A percentile compares a stretch with the other conserved stretches of the same genome.
Conservation (phyloP, 2,888 invertebrate genomes). For the Cephus pulcher region DNA sequence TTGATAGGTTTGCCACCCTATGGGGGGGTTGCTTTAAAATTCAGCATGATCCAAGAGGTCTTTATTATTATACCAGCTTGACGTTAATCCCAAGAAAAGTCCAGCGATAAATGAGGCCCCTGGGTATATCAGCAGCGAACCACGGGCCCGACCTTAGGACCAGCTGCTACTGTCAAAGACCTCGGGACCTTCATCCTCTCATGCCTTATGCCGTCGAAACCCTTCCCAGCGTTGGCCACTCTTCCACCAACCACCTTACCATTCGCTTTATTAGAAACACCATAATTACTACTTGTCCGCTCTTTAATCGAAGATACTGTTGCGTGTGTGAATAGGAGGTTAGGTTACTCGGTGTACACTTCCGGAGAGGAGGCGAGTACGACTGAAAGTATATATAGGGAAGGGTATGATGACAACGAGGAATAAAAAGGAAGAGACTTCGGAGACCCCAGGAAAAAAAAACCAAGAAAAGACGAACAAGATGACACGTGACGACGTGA, state of each 20-base stretch:
- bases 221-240: not conserved
- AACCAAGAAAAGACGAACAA: not conserved
- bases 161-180: conserved; percentile 15
- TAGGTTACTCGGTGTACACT: not conserved
- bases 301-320: not conserved
- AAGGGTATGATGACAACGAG: not conserved
- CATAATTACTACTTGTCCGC: not conserved
- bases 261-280: not conserved
- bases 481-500: not conserved
- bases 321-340: not conserved
- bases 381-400: not conserved
- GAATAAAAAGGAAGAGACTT: not conserved
- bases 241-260: not conserved
- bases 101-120: not conserved
- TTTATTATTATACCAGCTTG: not conserved
- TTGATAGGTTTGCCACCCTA: not conserved
- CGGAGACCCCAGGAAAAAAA: not conserved
- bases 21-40: not conserved
- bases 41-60: not conserved
- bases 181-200: conserved; percentile 8
- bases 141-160: conserved; percentile 2
- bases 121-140: not conserved
- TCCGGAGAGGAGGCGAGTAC: not conserved
- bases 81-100: not conserved
- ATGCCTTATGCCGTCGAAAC: not conserved